phyloP scores from a whole-genome alignment of 1,140 invertebrate genomes.

The Lucilia sericata region DNA sequence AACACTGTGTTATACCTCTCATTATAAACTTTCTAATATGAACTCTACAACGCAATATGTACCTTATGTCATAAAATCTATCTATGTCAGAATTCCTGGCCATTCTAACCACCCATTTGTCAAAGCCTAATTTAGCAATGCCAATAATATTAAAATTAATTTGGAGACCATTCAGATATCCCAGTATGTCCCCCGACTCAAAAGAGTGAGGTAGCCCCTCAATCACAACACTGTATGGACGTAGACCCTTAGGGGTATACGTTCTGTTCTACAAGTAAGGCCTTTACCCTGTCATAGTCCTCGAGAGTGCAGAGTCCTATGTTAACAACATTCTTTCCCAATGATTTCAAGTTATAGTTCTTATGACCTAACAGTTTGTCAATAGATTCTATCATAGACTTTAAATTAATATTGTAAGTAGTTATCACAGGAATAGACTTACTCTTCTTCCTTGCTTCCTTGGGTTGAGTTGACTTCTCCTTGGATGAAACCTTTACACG shows the following conservation, averaged over 20 bases:
- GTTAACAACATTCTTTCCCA: background rate
- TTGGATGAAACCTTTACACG: background rate
- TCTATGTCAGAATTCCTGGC: background rate
- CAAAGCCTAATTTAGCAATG: background rate
- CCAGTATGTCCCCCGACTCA: background rate
- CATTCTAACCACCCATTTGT: background rate
- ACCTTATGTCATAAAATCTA: background rate
- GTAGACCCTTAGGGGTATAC: background rate
- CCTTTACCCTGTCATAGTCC: background rate
- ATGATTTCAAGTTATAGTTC: background rate
- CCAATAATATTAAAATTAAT: slow-evolving; percentile 18
- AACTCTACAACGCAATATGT: background rate
- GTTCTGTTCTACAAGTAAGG: background rate
- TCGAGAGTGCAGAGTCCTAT: background rate
- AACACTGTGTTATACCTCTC: background rate
- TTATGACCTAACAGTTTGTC: slow-evolving; percentile 11
- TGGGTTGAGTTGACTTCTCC: background rate
- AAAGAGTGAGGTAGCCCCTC: background rate
- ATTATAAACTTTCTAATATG: background rate
- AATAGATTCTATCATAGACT: background rate
- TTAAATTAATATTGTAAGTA: background rate
- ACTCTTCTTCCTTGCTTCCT: background rate
- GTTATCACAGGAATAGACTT: background rate
- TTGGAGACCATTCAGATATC: background rate
- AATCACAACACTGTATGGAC: background rate